These are phyloP conservation scores for Cacoxenus indagator DNA, from an alignment of 2,888 invertebrate species.

Conservation along the genomic window DNA sequence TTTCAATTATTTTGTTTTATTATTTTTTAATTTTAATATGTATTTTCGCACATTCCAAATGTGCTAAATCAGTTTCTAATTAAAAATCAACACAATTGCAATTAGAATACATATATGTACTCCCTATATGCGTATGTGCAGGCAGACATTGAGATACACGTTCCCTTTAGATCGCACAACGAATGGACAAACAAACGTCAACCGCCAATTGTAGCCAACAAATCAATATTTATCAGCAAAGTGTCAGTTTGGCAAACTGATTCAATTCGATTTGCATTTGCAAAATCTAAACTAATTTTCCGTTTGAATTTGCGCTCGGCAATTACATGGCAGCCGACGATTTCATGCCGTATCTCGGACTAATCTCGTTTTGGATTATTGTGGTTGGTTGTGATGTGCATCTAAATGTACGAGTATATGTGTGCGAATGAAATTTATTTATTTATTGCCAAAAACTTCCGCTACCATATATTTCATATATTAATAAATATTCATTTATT, in stretches of 20 bases:
- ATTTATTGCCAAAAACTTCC: neutral
- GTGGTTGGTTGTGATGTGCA: neutral
- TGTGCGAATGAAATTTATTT: neutral
- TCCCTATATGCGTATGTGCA: neutral
- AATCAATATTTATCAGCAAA: constrained; percentile 13
- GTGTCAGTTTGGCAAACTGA: constrained; percentile 9
- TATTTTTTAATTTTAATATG: neutral
- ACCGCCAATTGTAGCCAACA: neutral
- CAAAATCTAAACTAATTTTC: neutral
- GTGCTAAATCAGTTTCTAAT: neutral
- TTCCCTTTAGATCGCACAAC: neutral
- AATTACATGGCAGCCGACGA: neutral
- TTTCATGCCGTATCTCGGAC: neutral
- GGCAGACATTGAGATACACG: neutral
- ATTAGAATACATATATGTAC: neutral
- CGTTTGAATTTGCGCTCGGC: neutral
- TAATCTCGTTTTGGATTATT: neutral
- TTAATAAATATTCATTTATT: constrained; percentile 16
- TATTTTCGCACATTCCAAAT: neutral
- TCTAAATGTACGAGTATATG: neutral
- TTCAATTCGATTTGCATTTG: neutral
- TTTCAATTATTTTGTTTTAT: neutral
- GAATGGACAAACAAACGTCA: neutral
- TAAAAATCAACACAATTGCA: neutral
- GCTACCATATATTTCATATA: neutral